Conservation (phyloP, 2,888 invertebrate species). For the Elaeidobius kamerunicus region DNA sequence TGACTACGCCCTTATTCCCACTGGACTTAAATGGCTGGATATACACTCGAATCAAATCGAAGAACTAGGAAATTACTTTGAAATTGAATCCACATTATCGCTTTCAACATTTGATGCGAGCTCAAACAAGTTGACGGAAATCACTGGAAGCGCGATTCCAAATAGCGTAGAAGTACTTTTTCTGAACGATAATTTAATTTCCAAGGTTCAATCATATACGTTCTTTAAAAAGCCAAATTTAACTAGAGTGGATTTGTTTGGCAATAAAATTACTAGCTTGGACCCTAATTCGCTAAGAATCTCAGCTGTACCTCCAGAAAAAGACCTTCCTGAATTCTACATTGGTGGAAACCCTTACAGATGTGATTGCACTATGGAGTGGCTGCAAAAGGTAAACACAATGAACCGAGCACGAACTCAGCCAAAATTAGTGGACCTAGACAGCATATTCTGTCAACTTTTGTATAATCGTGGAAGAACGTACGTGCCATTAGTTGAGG, state of each 20-base stretch:
- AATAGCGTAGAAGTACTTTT: constrained; percentile 77
- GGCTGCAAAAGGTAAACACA: constrained; percentile 79
- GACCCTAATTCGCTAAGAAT: constrained; percentile 74
- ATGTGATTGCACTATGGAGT: constrained; percentile 90
- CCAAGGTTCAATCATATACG: constrained; percentile 80
- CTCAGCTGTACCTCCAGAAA: constrained; percentile 69
- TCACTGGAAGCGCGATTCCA: constrained; percentile 78
- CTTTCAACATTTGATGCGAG: constrained; percentile 80
- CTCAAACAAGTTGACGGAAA: constrained; percentile 75
- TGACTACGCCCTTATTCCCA: constrained; percentile 82
- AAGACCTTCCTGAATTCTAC: constrained; percentile 75
- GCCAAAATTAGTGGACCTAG: constrained; percentile 78
- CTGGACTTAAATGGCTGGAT: constrained; percentile 80
- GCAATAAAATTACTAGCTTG: constrained; percentile 73
- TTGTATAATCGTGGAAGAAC: constrained; percentile 72
- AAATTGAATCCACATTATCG: constrained; percentile 75
- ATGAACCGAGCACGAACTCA: constrained; percentile 73
- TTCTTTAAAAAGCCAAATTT: constrained; percentile 85
- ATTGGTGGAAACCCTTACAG: constrained; percentile 83
- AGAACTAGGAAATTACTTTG: constrained; percentile 81
- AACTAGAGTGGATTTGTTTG: constrained; percentile 76
- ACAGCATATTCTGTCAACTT: constrained; percentile 78
- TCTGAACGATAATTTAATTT: constrained; percentile 76
- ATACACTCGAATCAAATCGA: constrained; percentile 80
- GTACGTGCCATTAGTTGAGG: constrained; percentile 73